Conservation (phyloP, 2,113 vertebrate species). For the Progne subis region DNA sequence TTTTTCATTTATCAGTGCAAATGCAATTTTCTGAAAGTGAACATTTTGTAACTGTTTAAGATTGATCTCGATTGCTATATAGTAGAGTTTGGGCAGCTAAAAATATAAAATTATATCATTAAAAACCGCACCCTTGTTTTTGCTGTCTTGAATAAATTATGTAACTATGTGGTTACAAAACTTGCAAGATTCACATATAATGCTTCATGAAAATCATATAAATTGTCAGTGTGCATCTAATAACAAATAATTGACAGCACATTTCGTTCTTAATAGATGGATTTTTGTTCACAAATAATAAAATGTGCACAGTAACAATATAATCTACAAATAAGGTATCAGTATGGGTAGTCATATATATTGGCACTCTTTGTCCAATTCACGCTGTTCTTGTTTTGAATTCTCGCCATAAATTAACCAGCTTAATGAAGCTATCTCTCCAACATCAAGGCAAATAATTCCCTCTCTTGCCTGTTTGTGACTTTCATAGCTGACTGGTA, state of each 20-base stretch:
- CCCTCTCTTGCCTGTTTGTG: neutral
- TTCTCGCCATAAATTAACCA: neutral
- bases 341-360: neutral
- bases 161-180: neutral
- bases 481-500: neutral
- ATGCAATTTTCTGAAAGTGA: neutral
- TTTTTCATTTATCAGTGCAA: neutral
- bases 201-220: neutral
- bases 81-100: neutral
- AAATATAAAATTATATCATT: neutral
- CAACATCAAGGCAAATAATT: neutral
- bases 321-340: neutral
- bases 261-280: neutral
- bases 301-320: neutral
- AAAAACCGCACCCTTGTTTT: neutral
- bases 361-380: neutral
- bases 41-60: rapidly evolving
- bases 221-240: neutral
- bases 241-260: neutral
- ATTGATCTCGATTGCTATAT: neutral
- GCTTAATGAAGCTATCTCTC: neutral
- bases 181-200: rapidly evolving
- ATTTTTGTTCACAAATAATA: neutral
- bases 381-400: neutral
- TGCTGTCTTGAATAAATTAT: neutral